Conservation (phyloP, 2,888 invertebrate species). For the Rhorus exstirpatorius region DNA sequence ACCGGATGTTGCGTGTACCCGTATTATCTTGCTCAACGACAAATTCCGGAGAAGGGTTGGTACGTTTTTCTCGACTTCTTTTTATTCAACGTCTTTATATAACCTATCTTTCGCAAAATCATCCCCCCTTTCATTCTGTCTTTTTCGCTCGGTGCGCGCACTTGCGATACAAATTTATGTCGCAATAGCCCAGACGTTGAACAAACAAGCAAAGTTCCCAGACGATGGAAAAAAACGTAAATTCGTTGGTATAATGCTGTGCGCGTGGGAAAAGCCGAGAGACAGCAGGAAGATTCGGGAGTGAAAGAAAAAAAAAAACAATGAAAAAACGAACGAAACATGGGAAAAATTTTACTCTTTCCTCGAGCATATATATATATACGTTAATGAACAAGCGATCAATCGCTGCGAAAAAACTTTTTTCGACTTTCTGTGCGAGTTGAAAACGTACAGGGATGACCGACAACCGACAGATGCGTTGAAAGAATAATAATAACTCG, state of each 20-base stretch:
- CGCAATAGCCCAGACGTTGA: constrained; percentile 67
- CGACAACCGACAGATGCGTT: constrained; percentile 38
- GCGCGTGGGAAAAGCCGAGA: background rate
- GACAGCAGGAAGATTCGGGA: constrained; percentile 27
- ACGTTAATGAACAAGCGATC: constrained; percentile 37
- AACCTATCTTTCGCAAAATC: constrained; percentile 7
- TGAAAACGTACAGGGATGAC: constrained; percentile 6
- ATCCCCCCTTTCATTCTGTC: background rate
- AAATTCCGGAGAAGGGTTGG: constrained; percentile 12
- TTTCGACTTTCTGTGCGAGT: constrained; percentile 34
- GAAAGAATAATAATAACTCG: constrained; percentile 23
- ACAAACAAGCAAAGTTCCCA: constrained; percentile 73
- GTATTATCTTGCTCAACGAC: constrained; percentile 1
- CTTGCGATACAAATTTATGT: constrained; percentile 69
- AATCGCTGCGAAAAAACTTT: constrained; percentile 51
- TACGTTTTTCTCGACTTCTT: constrained; percentile 33
- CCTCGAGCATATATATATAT: constrained; percentile 26
- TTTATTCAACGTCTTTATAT: background rate
- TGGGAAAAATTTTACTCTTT: constrained; percentile 29
- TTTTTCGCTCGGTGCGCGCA: constrained; percentile 15
- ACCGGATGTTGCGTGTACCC: constrained; percentile 3
- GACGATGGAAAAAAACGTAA: constrained; percentile 68
- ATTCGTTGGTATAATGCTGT: constrained; percentile 10
- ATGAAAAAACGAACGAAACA: constrained; percentile 41
- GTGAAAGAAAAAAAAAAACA: constrained; percentile 42